phyloP scores from a whole-genome alignment of 2,113 vertebrate genomes.

The Suncus etruscus region DNA sequence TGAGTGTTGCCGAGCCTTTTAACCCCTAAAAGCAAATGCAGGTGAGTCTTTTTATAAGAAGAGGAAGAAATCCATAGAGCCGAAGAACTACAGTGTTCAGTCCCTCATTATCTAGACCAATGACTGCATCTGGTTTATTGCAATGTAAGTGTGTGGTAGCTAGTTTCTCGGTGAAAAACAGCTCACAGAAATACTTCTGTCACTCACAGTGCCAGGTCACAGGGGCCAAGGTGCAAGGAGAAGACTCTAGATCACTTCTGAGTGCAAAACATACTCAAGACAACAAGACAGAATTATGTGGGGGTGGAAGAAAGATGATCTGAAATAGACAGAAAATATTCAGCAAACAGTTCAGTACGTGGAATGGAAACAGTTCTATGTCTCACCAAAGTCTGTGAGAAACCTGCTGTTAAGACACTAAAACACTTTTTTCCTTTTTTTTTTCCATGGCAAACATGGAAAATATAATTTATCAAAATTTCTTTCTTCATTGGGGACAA shows the following conservation, averaged over 20 bases:
- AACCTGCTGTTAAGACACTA: not conserved
- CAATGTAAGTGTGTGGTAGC: too few relatives aligned
- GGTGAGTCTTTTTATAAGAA: not conserved
- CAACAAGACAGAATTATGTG: not conserved
- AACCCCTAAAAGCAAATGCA: not conserved
- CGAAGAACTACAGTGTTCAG: not conserved
- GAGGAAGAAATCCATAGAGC: not conserved
- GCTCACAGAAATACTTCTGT: not conserved
- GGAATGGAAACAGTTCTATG: not conserved
- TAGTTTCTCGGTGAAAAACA: not conserved
- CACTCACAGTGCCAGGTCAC: not conserved
- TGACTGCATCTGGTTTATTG: not conserved
- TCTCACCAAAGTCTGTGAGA: not conserved
- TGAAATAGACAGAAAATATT: not conserved
- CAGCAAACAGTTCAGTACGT: not conserved
- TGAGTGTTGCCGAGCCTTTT: not conserved
- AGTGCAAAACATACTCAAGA: not conserved
- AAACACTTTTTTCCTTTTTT: not conserved
- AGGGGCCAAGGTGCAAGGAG: not conserved
- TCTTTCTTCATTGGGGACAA: not conserved
- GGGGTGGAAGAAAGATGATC: not conserved
- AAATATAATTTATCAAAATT: conserved; percentile 24
- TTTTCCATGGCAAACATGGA: not conserved
- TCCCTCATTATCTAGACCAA: not conserved
- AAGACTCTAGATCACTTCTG: not conserved